Conservation (phyloP, 2,888 invertebrate species). For the Eristalis tenax region DNA sequence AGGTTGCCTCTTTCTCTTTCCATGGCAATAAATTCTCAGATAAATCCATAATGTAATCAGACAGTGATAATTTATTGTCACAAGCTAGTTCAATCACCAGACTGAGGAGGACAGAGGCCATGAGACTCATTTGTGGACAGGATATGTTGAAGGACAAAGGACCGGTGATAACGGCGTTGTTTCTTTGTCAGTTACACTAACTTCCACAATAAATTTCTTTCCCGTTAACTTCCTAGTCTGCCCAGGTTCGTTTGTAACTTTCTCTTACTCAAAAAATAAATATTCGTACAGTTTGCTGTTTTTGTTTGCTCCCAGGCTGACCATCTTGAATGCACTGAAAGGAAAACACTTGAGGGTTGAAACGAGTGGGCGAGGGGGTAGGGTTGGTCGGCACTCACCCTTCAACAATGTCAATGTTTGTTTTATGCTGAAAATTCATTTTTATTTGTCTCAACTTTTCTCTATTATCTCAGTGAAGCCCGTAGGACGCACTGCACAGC, state of each 20-base stretch:
- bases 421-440: not conserved
- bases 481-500: not conserved
- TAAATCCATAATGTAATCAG: not conserved
- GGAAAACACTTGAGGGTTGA: not conserved
- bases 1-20: not conserved
- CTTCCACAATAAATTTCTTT: not conserved
- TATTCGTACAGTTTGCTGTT: not conserved
- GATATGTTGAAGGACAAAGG: not conserved
- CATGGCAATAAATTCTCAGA: not conserved
- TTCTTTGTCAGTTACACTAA: not conserved
- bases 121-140: too few relatives aligned
- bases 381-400: not conserved
- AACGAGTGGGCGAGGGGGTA: not conserved
- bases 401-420: not conserved
- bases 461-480: not conserved
- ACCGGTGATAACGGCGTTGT: not conserved
- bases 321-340: not conserved
- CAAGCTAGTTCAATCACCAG: conserved; percentile 32
- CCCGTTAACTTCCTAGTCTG: not conserved
- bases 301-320: not conserved
- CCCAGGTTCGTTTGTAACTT: not conserved
- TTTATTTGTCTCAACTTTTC: not conserved
- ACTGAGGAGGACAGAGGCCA: not conserved
- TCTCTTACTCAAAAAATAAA: too few relatives aligned
- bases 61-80: conserved; percentile 26